Conservation (phyloP, 1,140 invertebrate genomes). For the Laupala kohalensis region DNA sequence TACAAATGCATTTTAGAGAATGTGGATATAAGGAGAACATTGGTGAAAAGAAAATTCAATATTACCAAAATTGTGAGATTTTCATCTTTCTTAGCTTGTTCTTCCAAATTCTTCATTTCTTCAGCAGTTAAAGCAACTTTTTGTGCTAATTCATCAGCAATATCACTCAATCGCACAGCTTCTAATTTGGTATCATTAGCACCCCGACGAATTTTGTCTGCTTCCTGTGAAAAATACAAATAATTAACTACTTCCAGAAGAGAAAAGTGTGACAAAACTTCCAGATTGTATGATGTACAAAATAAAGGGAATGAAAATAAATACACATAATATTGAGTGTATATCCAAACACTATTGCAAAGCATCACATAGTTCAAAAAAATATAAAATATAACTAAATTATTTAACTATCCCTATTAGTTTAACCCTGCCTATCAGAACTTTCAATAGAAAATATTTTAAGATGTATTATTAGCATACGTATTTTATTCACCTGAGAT, state of each 20-base stretch:
- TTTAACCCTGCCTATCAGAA: too few relatives aligned
- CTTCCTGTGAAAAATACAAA: slow-evolving; percentile 39
- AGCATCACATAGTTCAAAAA: neutral
- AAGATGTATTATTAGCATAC: too few relatives aligned
- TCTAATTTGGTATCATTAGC: slow-evolving; percentile 61
- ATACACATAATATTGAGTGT: neutral
- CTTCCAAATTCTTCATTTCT: slow-evolving; percentile 54
- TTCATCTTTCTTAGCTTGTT: slow-evolving; percentile 58
- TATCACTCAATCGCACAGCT: slow-evolving; percentile 56
- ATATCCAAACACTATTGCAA: neutral
- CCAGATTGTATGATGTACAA: neutral
- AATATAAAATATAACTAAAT: neutral
- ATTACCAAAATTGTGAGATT: slow-evolving; percentile 56
- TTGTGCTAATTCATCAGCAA: slow-evolving; percentile 57
- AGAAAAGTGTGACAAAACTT: neutral
- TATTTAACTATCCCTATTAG: neutral
- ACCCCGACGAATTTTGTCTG: slow-evolving; percentile 58
- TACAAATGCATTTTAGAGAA: neutral
- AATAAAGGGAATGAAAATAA: neutral
- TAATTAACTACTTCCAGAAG: neutral
- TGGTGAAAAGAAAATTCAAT: neutral
- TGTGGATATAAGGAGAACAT: neutral
- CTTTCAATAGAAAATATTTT: too few relatives aligned
- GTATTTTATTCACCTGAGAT: slow-evolving; percentile 46
- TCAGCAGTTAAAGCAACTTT: slow-evolving; percentile 56